Base-by-base conservation (phyloP, 2,888 invertebrate genomes). In the Morinoia aosen region DNA sequence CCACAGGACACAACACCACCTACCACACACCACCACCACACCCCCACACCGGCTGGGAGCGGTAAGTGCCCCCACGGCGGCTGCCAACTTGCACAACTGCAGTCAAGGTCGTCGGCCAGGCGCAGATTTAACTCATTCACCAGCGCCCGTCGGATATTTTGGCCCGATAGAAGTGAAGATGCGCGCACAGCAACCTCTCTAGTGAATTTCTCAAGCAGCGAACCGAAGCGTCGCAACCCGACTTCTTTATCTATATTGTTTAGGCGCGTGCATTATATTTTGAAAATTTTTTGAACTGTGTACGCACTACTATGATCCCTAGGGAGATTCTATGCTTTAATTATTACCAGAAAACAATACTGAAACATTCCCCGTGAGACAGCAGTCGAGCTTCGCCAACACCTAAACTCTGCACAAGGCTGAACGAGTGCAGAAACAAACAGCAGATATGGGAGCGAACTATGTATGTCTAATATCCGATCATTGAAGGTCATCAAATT, bases 91-190 rank as follows among this genome's bases (percentile, higher is more conserved):
- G 90, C 90, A 12, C 90, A 40, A 40, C 90, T 90, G 7, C 39
- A 40, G 40, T 48, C 90, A 90, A 90, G 90, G 90, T 90, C 90
- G 48, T 90, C 40, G 3, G 76, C 25, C 25, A 19, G 76, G 90
- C 14, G 90, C 90, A 90, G 48, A 90, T 90, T 90, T 90, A 90
- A 90, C 90, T 90, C 90, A 90, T 90, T 90, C 90, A 90, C 40
- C 12, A 90, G 90, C 48, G 90, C 40, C 90, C 90, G 40, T 33
- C 90, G 11, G 48, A 12, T 90, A 90, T 90, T 90, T 90, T 48
- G 39, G 48, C 90, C 8, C 90, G 19, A 61, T 33, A 76, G 16
- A 76, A 76, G 25, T 76, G 76, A 3, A 19, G 76, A 76, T 1
- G 76, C 76, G 61, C 61, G 76, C 33, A 33, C 76, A 76, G 76